Evolutionary conservation across 2,888 invertebrate species (phyloP).

Genomic region (Chymomyza caudatula): DNA sequence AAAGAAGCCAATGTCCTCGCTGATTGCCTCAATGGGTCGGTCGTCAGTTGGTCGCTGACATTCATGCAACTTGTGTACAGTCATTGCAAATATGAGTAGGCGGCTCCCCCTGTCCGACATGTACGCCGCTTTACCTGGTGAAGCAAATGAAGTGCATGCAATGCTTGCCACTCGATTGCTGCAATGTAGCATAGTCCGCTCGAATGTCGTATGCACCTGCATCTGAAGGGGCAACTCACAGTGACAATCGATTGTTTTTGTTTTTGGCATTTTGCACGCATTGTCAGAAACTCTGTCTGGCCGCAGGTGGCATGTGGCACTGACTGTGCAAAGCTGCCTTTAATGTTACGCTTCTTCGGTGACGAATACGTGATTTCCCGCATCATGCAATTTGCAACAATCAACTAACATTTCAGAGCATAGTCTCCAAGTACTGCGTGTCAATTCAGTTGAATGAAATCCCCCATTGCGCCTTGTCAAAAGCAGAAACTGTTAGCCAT

Average conservation of each 20-base stretch:
- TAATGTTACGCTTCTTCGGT: background rate
- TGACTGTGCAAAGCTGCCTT: background rate
- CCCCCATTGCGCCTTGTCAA: background rate
- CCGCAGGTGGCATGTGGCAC: background rate
- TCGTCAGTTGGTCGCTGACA: constrained; percentile 23
- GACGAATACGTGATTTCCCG: background rate
- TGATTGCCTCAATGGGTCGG: constrained; percentile 15
- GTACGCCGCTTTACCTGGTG: background rate
- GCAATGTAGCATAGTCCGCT: background rate
- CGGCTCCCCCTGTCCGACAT: background rate
- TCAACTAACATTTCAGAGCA: background rate
- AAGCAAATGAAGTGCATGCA: background rate
- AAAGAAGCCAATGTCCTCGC: background rate
- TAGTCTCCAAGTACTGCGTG: background rate
- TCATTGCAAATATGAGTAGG: background rate
- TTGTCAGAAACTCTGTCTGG: background rate
- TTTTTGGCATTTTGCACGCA: background rate
- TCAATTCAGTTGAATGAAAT: background rate
- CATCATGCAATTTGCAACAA: background rate
- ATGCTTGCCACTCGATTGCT: background rate
- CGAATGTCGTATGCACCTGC: background rate
- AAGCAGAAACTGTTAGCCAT: background rate
- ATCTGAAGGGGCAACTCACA: background rate
- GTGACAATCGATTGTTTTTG: background rate
- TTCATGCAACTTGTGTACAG: background rate